A percentile compares a stretch with the other conserved stretches of the same genome.
These are phyloP conservation scores for Chorisops tibialis DNA, from an alignment of 2,888 invertebrate genomes.

Conservation along the genomic window DNA sequence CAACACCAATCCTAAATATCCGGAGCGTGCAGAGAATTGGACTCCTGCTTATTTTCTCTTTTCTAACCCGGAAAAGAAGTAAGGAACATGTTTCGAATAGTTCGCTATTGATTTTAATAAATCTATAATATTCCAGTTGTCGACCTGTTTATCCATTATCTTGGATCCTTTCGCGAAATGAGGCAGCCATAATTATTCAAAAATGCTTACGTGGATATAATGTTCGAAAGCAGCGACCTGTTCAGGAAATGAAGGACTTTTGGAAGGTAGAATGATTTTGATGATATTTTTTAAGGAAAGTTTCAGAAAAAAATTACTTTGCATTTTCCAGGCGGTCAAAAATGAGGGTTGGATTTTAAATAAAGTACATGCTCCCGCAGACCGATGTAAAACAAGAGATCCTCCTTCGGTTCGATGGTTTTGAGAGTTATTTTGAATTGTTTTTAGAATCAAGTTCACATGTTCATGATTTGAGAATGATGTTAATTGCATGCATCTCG, in stretches of 20 bases:
- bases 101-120: neutral
- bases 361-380: neutral
- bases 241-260: constrained; percentile 8
- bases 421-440: too few relatives aligned
- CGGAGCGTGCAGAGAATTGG: constrained; percentile 3
- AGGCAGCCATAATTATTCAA: constrained; percentile 3
- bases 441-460: too few relatives aligned
- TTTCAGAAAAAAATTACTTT: too few relatives aligned
- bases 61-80: constrained; percentile 6
- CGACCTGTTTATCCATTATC: constrained; percentile 10
- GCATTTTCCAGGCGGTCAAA: neutral
- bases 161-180: neutral
- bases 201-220: constrained; percentile 11
- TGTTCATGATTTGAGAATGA: too few relatives aligned
- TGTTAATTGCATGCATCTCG: too few relatives aligned
- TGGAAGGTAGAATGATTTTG: neutral
- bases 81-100: neutral
- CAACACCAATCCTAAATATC: constrained; percentile 6
- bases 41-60: constrained; percentile 10
- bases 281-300: too few relatives aligned
- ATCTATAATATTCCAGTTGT: neutral
- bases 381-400: constrained; percentile 1
- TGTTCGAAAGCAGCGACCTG: neutral
- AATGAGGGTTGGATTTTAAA: neutral
- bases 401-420: neutral